These are phyloP conservation scores for Hemistola chrysoprasaria DNA, from an alignment of 2,888 invertebrate species.

Conservation along the genomic window DNA sequence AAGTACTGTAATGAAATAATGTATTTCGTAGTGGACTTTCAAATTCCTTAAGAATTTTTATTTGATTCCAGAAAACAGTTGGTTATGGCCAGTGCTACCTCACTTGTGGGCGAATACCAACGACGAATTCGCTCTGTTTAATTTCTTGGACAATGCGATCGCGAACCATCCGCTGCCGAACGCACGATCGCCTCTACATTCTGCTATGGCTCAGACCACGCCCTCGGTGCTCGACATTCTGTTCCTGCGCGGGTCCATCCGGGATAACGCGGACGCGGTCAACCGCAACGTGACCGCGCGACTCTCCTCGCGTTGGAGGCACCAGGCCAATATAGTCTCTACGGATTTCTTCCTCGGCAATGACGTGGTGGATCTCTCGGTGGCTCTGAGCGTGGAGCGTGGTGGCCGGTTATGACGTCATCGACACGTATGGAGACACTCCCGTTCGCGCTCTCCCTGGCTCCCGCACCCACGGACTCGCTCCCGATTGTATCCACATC, in stretches of 20 bases:
- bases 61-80: conserved; percentile 75
- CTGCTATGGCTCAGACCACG: conserved; percentile 89
- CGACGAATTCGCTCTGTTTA: conserved; percentile 56
- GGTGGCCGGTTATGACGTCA: conserved; percentile 68
- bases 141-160: conserved; percentile 66
- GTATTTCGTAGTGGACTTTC: too few relatives aligned
- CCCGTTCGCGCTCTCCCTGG: conserved; percentile 51
- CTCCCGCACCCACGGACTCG: conserved; percentile 43
- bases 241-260: conserved; percentile 82
- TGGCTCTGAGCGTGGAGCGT: conserved; percentile 74
- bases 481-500: conserved; percentile 26
- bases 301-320: conserved; percentile 85
- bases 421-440: conserved; percentile 27
- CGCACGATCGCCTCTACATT: conserved; percentile 77
- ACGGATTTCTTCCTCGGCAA: conserved; percentile 88
- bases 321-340: conserved; percentile 86
- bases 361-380: conserved; percentile 86
- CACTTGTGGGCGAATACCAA: conserved; percentile 85
- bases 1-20: too few relatives aligned
- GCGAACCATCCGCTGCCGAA: conserved; percentile 59
- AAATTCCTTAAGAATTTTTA: not conserved
- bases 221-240: conserved; percentile 85
- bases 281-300: conserved; percentile 87
- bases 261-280: conserved; percentile 84
- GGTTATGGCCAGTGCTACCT: conserved; percentile 84